These are phyloP conservation scores for Forbesichthys papilliferus DNA, from an alignment of 2,113 vertebrate genomes.

Conservation along the genomic window DNA sequence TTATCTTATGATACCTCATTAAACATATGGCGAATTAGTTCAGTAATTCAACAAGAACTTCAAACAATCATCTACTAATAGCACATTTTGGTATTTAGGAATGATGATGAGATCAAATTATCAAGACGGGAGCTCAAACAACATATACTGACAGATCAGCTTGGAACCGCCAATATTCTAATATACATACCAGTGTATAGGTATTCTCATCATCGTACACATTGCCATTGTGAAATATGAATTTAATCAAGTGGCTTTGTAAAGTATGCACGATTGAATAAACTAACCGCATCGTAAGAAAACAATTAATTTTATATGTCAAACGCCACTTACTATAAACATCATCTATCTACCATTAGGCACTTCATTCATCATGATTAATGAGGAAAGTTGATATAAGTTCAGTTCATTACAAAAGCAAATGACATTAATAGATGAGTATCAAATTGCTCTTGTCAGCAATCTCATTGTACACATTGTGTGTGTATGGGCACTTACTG, in stretches of 20 bases:
- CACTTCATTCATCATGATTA: constrained; percentile 9
- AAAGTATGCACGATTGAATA: constrained; percentile 78
- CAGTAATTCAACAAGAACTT: constrained; percentile 41
- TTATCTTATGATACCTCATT: constrained; percentile 11
- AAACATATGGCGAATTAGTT: constrained; percentile 16
- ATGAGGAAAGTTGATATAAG: constrained; percentile 10
- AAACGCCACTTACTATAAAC: constrained; percentile 28
- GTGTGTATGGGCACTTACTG: background rate
- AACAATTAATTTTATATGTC: constrained; percentile 33
- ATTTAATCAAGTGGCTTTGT: constrained; percentile 49
- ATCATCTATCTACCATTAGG: constrained; percentile 41
- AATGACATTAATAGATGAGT: constrained; percentile 7
- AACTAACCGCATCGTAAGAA: constrained; percentile 82
- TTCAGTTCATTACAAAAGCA: constrained; percentile 14
- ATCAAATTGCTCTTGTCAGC: constrained; percentile 3
- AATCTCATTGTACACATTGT: constrained; percentile 3
- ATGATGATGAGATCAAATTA: constrained; percentile 53
- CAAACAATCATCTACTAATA: constrained; percentile 40
- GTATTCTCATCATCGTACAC: constrained; percentile 45
- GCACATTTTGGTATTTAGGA: constrained; percentile 27
- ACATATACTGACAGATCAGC: background rate
- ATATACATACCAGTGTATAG: constrained; percentile 59
- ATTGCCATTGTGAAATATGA: constrained; percentile 48
- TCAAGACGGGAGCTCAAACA: constrained; percentile 31
- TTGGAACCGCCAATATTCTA: constrained; percentile 67